Base-by-base conservation (phyloP, 1,140 invertebrate genomes). In the Atta texana region DNA sequence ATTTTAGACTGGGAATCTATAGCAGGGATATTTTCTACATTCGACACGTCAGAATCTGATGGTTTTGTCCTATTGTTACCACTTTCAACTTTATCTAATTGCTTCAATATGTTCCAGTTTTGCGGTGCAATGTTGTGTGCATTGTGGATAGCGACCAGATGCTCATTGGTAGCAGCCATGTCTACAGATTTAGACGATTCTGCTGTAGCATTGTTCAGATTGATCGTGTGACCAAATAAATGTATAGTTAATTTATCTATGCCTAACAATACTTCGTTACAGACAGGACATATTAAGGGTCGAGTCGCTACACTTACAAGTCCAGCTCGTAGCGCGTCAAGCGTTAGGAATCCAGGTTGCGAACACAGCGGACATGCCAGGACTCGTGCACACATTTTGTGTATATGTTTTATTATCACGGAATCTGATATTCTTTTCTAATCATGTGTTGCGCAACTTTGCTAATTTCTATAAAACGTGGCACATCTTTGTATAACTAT, bases 161-260 rank as follows among this genome's bases (percentile, higher is more conserved):
- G 81, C 34, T 82, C 64, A 28, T 72, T 51, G 18, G 44, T 68
- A 12, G 16, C 39, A 44, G 31, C 49, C 39, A 75, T 74, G 34
- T 86, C 63, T 21, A 34, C n/a, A 49, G 53, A 78, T 61, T 90
- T 91, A 1, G 75, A 64, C 28, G 53, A 21, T 0, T 87, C 89
- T 18, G 28, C 51, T 49, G 87, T 69, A 51, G 87, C 88, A n/a
- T 61, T 87, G 39, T 76, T 90, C 18, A 92, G 72, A 78, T 88
- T 92, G 21, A 95, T 94, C 2, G 96, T 96, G 93, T 98, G 97
- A 39, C 96, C 96, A 90, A 98, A 98, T 85, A 98, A 94, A 94
- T 98, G 97, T 91, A 98, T 98, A 1, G 97, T 98, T n/a, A 98
- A 95, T 94, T 98, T 98, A 94, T 98, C 97, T 75, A 98, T 96